phyloP scores from a whole-genome alignment of 2,888 invertebrate species.

The Limnephilus marmoratus region DNA sequence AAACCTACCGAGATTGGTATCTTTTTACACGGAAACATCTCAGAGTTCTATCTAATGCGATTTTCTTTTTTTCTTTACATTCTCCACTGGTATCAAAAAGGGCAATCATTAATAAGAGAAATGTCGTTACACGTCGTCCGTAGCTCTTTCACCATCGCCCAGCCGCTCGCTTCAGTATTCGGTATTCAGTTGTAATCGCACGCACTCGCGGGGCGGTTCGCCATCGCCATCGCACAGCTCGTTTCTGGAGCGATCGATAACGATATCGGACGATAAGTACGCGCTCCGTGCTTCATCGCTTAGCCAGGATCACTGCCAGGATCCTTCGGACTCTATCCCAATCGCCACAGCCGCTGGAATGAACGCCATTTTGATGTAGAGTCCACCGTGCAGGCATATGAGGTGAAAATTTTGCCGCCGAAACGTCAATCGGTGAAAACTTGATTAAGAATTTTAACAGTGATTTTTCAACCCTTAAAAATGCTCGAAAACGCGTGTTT shows the following conservation, averaged over 20 bases:
- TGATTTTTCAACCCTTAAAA: neutral
- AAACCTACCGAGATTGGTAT: too few species aligned
- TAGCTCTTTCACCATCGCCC: neutral
- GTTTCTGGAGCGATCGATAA: constrained; percentile 29
- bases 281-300: constrained; percentile 16
- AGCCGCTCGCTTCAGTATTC: neutral
- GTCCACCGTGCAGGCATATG: neutral
- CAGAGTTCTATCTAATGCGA: too few species aligned
- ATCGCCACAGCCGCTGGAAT: neutral
- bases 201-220: constrained; percentile 35
- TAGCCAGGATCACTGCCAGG: neutral
- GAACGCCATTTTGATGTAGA: constrained; percentile 12
- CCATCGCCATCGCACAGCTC: constrained; percentile 7
- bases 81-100: neutral
- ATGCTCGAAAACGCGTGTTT: neutral
- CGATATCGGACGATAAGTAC: neutral
- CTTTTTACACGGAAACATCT: too few species aligned
- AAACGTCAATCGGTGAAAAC: neutral
- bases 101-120: neutral
- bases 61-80: too few species aligned
- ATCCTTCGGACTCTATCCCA: neutral
- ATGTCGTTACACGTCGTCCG: neutral
- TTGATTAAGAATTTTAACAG: neutral
- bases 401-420: constrained; percentile 20
- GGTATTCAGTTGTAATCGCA: constrained; percentile 27